These are phyloP conservation scores for Bradypodion ventrale DNA, from an alignment of 2,797 vertebrate genomes.

Conservation along the genomic window DNA sequence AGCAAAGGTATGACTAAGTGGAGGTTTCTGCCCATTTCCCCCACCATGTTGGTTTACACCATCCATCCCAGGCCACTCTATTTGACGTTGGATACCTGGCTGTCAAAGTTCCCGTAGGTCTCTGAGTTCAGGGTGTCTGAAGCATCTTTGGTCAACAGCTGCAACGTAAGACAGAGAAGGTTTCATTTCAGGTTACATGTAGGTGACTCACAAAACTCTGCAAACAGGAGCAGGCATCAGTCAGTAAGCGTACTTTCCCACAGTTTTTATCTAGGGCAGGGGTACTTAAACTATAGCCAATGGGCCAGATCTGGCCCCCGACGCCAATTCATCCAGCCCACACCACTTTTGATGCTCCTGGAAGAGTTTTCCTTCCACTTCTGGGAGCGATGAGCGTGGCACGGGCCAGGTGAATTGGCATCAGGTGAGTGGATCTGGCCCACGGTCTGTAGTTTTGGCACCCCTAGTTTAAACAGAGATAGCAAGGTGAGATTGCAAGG, in stretches of 20 bases:
- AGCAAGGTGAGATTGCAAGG: no score
- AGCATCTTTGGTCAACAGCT: constrained; percentile 87
- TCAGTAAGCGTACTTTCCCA: neutral
- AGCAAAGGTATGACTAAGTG: neutral
- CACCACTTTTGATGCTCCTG: no score
- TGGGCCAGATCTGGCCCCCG: no score
- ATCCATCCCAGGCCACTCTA: neutral
- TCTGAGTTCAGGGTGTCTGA: constrained; percentile 79
- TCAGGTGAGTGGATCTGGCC: no score
- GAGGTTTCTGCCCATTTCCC: neutral
- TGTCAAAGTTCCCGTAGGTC: constrained; percentile 87
- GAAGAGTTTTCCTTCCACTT: no score
- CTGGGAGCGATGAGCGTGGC: no score
- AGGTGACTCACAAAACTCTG: neutral
- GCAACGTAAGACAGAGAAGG: neutral
- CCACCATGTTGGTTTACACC: neutral
- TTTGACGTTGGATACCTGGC: constrained; percentile 77
- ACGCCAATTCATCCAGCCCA: no score
- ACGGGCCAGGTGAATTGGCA: no score
- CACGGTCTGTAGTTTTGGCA: no score
- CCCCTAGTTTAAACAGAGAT: no score
- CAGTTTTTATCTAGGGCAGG: neutral
- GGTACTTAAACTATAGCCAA: no score
- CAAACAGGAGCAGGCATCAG: neutral
- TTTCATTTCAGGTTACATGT: neutral